Base-by-base conservation (phyloP, 2,888 invertebrate genomes). In the Liopterus haemorrhoidalis region DNA sequence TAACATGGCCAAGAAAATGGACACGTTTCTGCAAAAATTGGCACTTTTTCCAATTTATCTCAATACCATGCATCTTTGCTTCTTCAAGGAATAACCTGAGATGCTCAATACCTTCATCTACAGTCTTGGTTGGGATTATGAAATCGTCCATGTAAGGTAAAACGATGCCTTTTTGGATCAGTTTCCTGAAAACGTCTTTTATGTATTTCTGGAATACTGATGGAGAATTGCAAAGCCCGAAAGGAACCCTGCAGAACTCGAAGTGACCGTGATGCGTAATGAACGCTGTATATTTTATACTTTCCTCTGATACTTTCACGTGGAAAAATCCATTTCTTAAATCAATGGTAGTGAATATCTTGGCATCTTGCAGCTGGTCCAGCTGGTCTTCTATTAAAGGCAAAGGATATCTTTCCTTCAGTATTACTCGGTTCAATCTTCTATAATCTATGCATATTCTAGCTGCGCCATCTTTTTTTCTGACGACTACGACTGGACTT, bases 331-430 rank as follows among this genome's bases (percentile, higher is more conserved):
- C 32, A 32, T 36, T 20, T 36, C 22, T 19, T 4, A 36, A 36
- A 36, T 36, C 36, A 2, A 54, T 18, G 5, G 48, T 12, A 50
- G 16, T 41, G 51, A 55, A 56, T 46, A 57, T 6, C 50, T 28
- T 12, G 43, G 48, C 49, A 51, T 43, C 49, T 25, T 48, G 40
- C 8, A 59, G 20, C 5, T 47, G 40, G n/a, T 57, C 54, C 8
- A 62, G 50, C 3, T 54, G 50, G 22, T 57, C 55, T 15, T 61
- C 59, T 3, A 60, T 59, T 3, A 60, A 11, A 1, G 62, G 61
- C 14, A 63, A 45, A 3, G 60, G 63, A 46, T 55, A 62, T 24
- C 12, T 6, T 5, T 36, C 36, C 22, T 22, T 5, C n/a, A 37
- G 6, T 3, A 9, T 24, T 14, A 5, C 18, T n/a, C 12, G 3